Conservation (phyloP, 2,797 vertebrate genomes). For the Adrianichthys oophorus region DNA sequence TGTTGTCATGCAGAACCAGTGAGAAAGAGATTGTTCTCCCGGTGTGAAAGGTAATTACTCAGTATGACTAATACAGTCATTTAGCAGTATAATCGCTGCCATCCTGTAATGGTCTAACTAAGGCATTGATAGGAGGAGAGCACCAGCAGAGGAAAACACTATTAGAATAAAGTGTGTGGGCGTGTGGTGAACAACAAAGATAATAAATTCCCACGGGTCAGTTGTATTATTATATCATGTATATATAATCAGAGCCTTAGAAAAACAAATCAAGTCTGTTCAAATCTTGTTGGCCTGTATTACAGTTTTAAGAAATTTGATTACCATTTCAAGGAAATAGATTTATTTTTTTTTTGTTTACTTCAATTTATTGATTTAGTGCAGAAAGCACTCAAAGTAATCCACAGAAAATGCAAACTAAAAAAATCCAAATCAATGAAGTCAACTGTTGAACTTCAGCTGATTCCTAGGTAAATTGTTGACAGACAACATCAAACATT, state of each 20-base stretch:
- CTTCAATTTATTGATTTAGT: no score
- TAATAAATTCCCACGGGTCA: slow-evolving; percentile 8
- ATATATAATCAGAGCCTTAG: neutral
- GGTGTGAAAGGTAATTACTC: slow-evolving; percentile 69
- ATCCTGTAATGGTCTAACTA: slow-evolving; percentile 55
- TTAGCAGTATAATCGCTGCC: slow-evolving; percentile 56
- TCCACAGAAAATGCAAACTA: no score
- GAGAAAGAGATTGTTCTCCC: slow-evolving; percentile 64
- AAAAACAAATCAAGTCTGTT: neutral
- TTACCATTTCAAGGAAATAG: no score
- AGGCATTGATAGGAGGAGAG: slow-evolving; percentile 33
- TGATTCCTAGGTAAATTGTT: no score
- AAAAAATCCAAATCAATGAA: no score
- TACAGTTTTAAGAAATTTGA: no score
- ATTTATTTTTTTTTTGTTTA: no score
- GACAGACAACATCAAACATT: neutral
- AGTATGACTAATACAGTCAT: slow-evolving; percentile 68
- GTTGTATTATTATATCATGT: slow-evolving; percentile 10
- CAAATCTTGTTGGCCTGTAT: no score
- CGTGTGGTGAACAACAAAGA: slow-evolving; percentile 2
- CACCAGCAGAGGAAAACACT: slow-evolving; percentile 31
- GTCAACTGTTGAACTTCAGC: no score
- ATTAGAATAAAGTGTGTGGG: slow-evolving; percentile 18
- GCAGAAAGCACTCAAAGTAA: no score
- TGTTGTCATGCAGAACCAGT: slow-evolving; percentile 59